Evolutionary conservation across 2,113 vertebrate species (phyloP).

Genomic region (Trinectes maculatus): DNA sequence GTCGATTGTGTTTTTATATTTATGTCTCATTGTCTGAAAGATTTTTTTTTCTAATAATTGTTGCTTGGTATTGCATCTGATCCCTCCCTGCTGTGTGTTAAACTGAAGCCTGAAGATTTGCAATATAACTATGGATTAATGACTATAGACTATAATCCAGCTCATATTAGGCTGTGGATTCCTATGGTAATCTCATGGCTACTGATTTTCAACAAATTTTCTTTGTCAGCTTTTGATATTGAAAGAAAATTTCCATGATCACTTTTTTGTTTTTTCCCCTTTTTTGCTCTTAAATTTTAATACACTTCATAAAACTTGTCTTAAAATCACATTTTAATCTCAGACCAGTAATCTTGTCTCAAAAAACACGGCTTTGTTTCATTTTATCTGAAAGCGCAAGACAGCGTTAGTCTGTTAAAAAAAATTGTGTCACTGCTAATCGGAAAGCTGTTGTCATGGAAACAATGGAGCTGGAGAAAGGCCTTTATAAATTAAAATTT

Average conservation of each 20-base stretch:
- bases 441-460: conserved; percentile 60
- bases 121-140: conserved; percentile 4
- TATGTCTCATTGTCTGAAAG: conserved; percentile 35
- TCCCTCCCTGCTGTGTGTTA: conserved; percentile 26
- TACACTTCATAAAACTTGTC: conserved; percentile 18
- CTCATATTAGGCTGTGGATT: conserved; percentile 56
- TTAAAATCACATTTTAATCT: not conserved
- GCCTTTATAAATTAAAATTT: conserved; percentile 26
- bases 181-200: conserved; percentile 71
- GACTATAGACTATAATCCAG: conserved; percentile 24
- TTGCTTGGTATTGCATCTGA: conserved; percentile 33
- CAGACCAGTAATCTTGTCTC: not conserved
- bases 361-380: not conserved
- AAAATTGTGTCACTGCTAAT: conserved; percentile 6
- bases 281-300: conserved; percentile 6
- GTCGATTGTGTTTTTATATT: conserved; percentile 57
- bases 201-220: conserved; percentile 20
- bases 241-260: not conserved
- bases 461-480: conserved; percentile 45
- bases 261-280: not conserved
- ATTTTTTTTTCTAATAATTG: conserved; percentile 27
- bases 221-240: conserved; percentile 9
- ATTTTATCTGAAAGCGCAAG: not conserved
- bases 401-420: conserved; percentile 5
- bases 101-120: conserved; percentile 31